Evolutionary conservation across 2,888 invertebrate species (phyloP).

Genomic region (Teleiodes luculella): DNA sequence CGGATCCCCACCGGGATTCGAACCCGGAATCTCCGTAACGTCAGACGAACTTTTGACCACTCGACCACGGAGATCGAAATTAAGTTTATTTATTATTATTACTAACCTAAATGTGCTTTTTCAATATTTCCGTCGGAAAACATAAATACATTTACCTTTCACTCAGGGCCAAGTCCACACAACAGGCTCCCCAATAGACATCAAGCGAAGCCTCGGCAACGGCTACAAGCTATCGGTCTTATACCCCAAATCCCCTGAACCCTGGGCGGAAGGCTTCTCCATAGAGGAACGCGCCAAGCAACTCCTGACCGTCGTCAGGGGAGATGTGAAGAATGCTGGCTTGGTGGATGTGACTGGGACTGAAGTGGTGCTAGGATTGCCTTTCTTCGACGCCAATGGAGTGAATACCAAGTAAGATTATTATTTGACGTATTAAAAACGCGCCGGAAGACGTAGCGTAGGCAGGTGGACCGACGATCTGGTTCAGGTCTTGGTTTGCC

Average conservation of each 20-base stretch:
- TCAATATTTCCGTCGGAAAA: no score
- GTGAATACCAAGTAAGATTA: constrained; percentile 70
- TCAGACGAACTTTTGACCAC: no score
- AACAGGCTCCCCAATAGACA: constrained; percentile 75
- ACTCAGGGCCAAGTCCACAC: constrained; percentile 76
- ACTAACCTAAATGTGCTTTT: no score
- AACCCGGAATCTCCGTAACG: no score
- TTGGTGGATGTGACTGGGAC: constrained; percentile 52
- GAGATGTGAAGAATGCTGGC: constrained; percentile 65
- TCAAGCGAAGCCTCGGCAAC: constrained; percentile 76
- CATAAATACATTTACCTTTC: constrained; percentile 11
- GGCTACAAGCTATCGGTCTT: constrained; percentile 75
- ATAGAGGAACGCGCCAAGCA: constrained; percentile 56
- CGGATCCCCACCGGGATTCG: no score
- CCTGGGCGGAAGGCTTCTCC: constrained; percentile 17
- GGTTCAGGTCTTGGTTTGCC: no score
- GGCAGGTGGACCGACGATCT: background rate
- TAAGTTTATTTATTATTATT: no score
- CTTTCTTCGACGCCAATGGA: constrained; percentile 73
- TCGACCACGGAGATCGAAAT: no score
- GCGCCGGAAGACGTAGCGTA: no score
- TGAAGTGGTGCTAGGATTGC: constrained; percentile 67
- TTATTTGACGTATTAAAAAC: background rate
- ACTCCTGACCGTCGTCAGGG: constrained; percentile 56
- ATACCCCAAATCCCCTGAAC: constrained; percentile 40